phyloP scores from a whole-genome alignment of 2,113 vertebrate genomes.

The Nycticorax nycticorax region DNA sequence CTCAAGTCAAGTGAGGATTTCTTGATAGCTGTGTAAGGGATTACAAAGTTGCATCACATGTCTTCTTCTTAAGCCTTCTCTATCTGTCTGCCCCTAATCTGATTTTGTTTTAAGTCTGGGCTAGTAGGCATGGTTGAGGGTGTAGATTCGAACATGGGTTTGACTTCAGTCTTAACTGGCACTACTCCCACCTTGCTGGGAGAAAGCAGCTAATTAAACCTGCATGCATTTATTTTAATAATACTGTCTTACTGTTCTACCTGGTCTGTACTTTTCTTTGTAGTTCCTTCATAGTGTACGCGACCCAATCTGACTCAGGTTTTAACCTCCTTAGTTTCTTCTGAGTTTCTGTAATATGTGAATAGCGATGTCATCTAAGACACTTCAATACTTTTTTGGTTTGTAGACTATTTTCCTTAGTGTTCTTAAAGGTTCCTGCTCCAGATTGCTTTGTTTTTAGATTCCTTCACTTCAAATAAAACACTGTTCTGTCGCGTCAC shows the following conservation, averaged over 20 bases:
- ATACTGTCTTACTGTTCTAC: not conserved
- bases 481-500: not conserved
- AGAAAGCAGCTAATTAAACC: not conserved
- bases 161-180: not conserved
- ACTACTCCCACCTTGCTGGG: not conserved
- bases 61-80: not conserved
- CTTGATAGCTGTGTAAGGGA: not conserved
- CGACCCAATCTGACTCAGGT: not conserved
- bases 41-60: not conserved
- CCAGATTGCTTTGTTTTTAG: not conserved
- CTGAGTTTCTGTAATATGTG: not conserved
- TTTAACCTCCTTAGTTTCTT: not conserved
- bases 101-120: not conserved
- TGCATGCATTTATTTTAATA: accelerated
- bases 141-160: not conserved
- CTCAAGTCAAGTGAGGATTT: not conserved
- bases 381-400: accelerated
- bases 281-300: not conserved
- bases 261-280: not conserved
- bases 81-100: not conserved
- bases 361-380: not conserved
- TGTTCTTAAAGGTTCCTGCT: not conserved
- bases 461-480: not conserved
- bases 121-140: not conserved
- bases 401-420: not conserved